These are phyloP conservation scores for Glyphotaelius pellucidus DNA, from an alignment of 2,888 invertebrate species.

Conservation along the genomic window DNA sequence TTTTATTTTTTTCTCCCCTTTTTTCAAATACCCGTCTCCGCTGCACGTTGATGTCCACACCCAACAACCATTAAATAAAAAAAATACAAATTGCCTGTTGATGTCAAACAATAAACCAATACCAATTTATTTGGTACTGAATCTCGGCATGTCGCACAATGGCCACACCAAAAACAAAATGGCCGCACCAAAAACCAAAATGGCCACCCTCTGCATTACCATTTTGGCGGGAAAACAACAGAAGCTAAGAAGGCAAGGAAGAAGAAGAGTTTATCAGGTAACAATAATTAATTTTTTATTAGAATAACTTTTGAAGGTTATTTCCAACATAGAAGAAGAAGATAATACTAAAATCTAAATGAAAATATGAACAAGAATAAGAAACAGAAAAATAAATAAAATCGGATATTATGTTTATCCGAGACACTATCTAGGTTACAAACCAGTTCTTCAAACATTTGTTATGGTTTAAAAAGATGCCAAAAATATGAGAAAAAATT, in stretches of 20 bases:
- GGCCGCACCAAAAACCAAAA: slow-evolving; percentile 31
- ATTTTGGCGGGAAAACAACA: slow-evolving; percentile 73
- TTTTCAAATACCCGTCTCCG: slow-evolving; percentile 72
- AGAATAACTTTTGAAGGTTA: neutral
- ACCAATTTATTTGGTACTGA: slow-evolving; percentile 25
- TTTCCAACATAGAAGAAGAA: too few relatives aligned
- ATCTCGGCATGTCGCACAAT: slow-evolving; percentile 46
- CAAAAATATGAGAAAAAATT: too few relatives aligned
- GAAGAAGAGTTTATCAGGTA: slow-evolving; percentile 95
- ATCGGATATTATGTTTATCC: too few relatives aligned
- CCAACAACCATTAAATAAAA: slow-evolving; percentile 69
- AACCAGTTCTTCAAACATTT: too few relatives aligned
- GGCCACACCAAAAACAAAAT: slow-evolving; percentile 12
- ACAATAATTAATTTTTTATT: slow-evolving; percentile 72
- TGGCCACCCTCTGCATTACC: slow-evolving; percentile 35
- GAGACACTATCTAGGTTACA: too few relatives aligned
- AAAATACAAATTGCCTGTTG: slow-evolving; percentile 40
- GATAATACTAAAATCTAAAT: too few relatives aligned
- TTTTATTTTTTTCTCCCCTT: slow-evolving; percentile 72
- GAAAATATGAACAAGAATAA: too few relatives aligned
- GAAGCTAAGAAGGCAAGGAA: slow-evolving; percentile 97
- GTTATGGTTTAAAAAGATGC: too few relatives aligned
- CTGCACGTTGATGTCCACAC: slow-evolving; percentile 75
- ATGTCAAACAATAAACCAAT: slow-evolving; percentile 27
- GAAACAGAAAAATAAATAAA: too few relatives aligned